Conservation (phyloP, 2,113 vertebrate genomes). For the Oncorhynchus gorbuscha region DNA sequence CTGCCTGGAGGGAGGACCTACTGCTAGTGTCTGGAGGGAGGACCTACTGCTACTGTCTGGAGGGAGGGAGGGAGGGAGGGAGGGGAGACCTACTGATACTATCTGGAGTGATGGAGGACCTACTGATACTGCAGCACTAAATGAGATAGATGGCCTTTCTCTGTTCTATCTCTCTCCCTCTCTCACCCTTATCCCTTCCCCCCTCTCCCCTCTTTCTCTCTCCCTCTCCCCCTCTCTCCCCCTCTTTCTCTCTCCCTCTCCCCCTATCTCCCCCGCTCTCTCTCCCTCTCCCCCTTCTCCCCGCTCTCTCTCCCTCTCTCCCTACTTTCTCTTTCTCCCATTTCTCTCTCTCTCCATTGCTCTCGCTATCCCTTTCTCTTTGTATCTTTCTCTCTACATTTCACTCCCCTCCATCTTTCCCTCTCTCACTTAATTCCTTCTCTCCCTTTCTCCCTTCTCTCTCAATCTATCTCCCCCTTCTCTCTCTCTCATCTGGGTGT, state of each 20-base stretch:
- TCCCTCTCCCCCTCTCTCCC: constrained; percentile 4
- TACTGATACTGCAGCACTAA: constrained; percentile 15
- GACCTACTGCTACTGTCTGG: no score
- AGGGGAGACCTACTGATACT: no score
- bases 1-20: no score
- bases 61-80: no score
- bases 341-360: no score
- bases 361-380: background rate
- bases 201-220: background rate
- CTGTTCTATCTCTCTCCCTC: background rate
- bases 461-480: background rate
- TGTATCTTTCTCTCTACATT: constrained; percentile 8
- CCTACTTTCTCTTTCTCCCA: no score
- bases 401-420: constrained; percentile 27
- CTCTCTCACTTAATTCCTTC: background rate
- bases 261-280: background rate
- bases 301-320: background rate
- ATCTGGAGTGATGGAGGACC: no score
- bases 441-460: background rate
- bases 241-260: background rate
- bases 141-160: constrained; percentile 47
- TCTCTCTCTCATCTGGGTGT: constrained; percentile 56
- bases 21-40: no score
- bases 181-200: background rate
- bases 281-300: background rate